Evolutionary conservation across 2,888 invertebrate species (phyloP), one percentile per base, ranked within the genome.

Genomic region (Chrysodeixis includens): DNA sequence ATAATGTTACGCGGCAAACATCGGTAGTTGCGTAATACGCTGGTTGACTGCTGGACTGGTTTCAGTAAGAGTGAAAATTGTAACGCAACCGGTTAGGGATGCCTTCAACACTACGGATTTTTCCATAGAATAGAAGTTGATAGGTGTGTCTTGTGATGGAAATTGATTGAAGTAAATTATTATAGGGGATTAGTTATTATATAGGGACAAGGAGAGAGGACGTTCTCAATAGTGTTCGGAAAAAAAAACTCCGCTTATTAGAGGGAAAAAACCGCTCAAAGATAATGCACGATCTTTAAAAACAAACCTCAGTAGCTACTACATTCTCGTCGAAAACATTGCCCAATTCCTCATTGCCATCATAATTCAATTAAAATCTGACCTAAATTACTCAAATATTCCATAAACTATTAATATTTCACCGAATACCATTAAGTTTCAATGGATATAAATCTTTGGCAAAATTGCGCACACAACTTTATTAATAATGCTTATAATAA

Each of bases 351-450:
- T 61, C 62, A 69, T 35, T 56, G 66, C 69, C 56, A 59, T 71
- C 56, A 59, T 71, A 75, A 71, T 69, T 80, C 61, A 77, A 81
- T 81, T 77, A 81, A 78, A 76, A 67, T 20, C 60, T 68, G 68
- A 69, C 69, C 55, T 26, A 62, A 68, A 74, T 69, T 51, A 65
- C 64, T 66, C 72, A 66, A 78, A 73, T 80, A 76, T 78, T 81
- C 78, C 81, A 83, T 85, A 84, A 78, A 78, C 66, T 74, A 70
- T 82, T 82, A 76, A 83, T 81, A 79, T 81, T 81, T 84, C 79
- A 75, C 77, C 76, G 78, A 80, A 79, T 71, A 78, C 74, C 76
- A 81, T 82, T 83, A 81, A 60, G 66, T 62, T 53, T 55, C 60
- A 56, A 56, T 70, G 60, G 56, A 53, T 61, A 75, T 78, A 79